A percentile compares a stretch with the other conserved stretches of the same genome.
Evolutionary conservation across 2,888 invertebrate species (phyloP).

Genomic region (Synanthedon myopaeformis): DNA sequence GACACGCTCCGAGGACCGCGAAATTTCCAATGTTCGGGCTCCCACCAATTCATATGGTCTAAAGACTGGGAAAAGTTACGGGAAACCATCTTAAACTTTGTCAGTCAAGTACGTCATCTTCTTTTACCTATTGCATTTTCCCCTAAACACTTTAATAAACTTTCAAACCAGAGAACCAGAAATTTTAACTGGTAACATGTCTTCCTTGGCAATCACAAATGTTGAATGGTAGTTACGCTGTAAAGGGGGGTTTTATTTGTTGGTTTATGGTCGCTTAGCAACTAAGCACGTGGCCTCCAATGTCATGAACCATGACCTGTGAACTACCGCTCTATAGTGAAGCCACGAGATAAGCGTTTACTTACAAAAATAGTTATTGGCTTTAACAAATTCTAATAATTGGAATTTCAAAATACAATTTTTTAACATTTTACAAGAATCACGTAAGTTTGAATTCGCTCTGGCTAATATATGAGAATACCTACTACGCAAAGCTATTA

Average conservation of each 20-base stretch:
- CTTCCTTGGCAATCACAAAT: too few relatives aligned
- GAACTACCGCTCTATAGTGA: conserved; percentile 15
- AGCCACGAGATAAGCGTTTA: too few relatives aligned
- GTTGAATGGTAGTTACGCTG: not conserved
- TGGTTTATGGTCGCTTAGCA: conserved; percentile 35
- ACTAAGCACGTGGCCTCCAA: conserved; percentile 46
- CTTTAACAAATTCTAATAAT: too few relatives aligned
- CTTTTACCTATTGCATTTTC: not conserved
- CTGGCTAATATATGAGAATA: too few relatives aligned
- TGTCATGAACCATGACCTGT: conserved; percentile 43
- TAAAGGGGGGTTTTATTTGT: conserved; percentile 29
- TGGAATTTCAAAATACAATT: too few relatives aligned
- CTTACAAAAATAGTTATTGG: too few relatives aligned
- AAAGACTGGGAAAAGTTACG: conserved; percentile 36
- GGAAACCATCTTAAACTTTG: conserved; percentile 24
- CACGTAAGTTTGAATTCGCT: too few relatives aligned
- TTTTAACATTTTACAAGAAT: too few relatives aligned
- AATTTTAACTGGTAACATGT: too few relatives aligned
- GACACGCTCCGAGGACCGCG: conserved; percentile 30
- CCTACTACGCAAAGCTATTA: too few relatives aligned
- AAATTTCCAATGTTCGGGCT: conserved; percentile 41
- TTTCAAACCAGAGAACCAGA: too few relatives aligned
- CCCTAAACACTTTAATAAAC: too few relatives aligned
- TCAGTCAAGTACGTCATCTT: not conserved
- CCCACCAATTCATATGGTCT: conserved; percentile 56